A percentile compares a stretch with the other conserved stretches of the same genome.
phyloP scores from a whole-genome alignment of 2,113 vertebrate genomes.

The Proteles cristata region DNA sequence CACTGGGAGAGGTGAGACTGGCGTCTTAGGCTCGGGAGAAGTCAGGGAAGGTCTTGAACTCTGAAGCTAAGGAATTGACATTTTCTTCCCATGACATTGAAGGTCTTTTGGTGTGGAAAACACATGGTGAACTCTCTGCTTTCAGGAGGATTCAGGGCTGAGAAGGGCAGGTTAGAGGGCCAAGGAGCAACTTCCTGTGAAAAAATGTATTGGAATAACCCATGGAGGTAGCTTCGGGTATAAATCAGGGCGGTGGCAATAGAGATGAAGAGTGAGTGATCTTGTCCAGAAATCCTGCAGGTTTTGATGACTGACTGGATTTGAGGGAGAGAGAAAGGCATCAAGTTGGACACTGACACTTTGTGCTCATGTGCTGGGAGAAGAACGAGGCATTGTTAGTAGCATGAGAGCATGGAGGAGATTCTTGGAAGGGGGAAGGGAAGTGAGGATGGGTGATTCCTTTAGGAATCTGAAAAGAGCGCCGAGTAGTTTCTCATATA shows the following conservation, averaged over 20 bases:
- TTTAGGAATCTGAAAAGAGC: background rate
- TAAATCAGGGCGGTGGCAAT: background rate
- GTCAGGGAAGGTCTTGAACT: constrained; percentile 8
- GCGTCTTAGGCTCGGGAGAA: background rate
- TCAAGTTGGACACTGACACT: constrained; percentile 55
- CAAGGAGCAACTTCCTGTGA: background rate
- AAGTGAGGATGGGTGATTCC: background rate
- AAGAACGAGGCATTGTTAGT: constrained; percentile 63
- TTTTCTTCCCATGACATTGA: background rate
- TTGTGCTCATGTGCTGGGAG: constrained; percentile 44
- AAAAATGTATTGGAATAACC: background rate
- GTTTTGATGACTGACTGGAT: constrained; percentile 44
- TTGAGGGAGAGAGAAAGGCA: constrained; percentile 47
- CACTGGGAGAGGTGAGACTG: background rate
- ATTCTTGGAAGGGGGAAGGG: constrained; percentile 17
- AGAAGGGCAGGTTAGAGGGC: background rate
- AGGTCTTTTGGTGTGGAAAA: background rate
- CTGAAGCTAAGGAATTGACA: background rate
- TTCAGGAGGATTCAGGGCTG: background rate
- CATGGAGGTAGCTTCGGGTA: background rate
- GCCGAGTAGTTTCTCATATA: background rate
- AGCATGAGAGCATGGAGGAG: background rate
- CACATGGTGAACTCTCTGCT: background rate
- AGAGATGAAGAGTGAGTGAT: background rate
- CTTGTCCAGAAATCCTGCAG: constrained; percentile 52